Evolutionary conservation across 2,797 vertebrate genomes (phyloP).

Genomic region (Vespertilio murinus): DNA sequence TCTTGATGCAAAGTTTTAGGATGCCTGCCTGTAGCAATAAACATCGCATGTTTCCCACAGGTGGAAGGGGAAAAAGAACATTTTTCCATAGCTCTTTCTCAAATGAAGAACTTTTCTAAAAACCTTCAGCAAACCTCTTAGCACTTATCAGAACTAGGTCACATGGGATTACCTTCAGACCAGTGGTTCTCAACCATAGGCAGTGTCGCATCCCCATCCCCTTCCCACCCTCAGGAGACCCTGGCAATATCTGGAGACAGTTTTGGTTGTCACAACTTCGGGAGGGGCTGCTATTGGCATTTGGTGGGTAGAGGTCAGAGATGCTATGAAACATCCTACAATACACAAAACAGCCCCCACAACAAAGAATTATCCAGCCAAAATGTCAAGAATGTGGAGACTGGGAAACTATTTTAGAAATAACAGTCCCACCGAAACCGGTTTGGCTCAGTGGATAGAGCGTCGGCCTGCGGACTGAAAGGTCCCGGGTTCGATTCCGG

Average conservation of each 20-base stretch:
- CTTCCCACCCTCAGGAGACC: background rate
- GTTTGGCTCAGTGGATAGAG: too few species aligned
- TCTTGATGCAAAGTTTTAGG: background rate
- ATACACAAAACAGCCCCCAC: background rate
- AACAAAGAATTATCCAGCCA: background rate
- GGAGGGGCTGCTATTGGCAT: background rate
- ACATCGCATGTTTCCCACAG: background rate
- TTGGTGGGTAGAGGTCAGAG: background rate
- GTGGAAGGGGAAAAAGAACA: background rate
- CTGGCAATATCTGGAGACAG: background rate
- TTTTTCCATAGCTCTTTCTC: background rate
- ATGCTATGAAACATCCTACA: background rate
- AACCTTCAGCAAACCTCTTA: background rate
- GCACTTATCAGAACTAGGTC: background rate
- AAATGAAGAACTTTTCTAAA: constrained; percentile 17
- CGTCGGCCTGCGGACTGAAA: too few species aligned
- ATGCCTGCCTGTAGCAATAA: background rate
- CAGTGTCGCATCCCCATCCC: background rate
- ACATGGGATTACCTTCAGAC: background rate
- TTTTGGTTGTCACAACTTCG: background rate
- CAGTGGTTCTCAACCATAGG: background rate
- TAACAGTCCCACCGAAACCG: background rate
- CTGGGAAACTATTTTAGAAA: background rate
- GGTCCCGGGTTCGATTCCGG: too few species aligned
- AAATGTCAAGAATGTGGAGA: background rate